Evolutionary conservation across 2,113 vertebrate genomes (phyloP).

Genomic region (Syngnathus typhle): DNA sequence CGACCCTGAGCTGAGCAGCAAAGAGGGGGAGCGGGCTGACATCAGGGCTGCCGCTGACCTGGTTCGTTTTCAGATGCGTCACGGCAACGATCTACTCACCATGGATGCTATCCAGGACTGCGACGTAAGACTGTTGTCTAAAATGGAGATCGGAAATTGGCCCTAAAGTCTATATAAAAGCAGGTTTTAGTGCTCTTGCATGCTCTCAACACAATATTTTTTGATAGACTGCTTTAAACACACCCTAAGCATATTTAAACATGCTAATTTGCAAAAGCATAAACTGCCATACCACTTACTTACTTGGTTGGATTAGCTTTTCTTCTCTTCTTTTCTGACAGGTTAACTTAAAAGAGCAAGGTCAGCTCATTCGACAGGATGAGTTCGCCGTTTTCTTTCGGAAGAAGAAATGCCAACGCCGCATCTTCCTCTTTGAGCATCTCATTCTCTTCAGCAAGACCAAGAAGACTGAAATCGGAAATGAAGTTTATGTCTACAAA

Average conservation of each 20-base stretch:
- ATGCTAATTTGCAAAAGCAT: not conserved
- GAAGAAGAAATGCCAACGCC: slow-evolving; percentile 72
- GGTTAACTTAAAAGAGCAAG: slow-evolving; percentile 77
- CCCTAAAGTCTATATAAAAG: too few relatives aligned
- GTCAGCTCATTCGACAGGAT: slow-evolving; percentile 72
- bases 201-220: too few relatives aligned
- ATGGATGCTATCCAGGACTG: slow-evolving; percentile 78
- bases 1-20: slow-evolving; percentile 34
- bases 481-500: slow-evolving; percentile 75
- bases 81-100: slow-evolving; percentile 73
- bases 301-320: not conserved
- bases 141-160: not conserved
- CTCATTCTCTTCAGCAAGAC: slow-evolving; percentile 78
- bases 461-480: slow-evolving; percentile 68
- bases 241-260: too few relatives aligned
- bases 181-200: too few relatives aligned
- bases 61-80: slow-evolving; percentile 73
- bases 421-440: slow-evolving; percentile 74
- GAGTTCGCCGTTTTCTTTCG: slow-evolving; percentile 71
- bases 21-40: slow-evolving; percentile 50
- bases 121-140: slow-evolving; percentile 61
- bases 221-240: too few relatives aligned
- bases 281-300: not conserved
- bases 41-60: slow-evolving; percentile 67
- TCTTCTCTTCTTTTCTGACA: slow-evolving; percentile 19